Evolutionary conservation across 2,888 invertebrate species (phyloP), one percentile per base, ranked within the genome.

Genomic region (Campoplex capitator): DNA sequence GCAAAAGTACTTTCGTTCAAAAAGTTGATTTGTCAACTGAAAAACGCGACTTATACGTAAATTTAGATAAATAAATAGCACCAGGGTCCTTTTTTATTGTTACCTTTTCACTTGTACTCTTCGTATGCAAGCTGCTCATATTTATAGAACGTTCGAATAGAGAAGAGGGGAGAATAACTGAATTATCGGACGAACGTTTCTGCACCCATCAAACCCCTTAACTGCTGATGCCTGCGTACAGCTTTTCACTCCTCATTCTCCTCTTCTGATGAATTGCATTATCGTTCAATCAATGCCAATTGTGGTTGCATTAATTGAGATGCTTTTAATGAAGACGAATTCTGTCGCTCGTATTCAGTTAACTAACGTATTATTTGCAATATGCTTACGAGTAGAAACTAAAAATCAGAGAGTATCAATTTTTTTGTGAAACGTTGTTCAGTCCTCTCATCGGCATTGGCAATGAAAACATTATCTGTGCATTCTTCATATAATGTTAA

Each of bases 271-370:
- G 42, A 83, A 83, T 77, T 77, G 35, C 62, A 51, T 71, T 73
- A 62, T 38, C 71, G 77, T 73, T 83, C 83, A 45, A 77, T 83
- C 83, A 54, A 45, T 71, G n/a, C 70, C 77, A 56, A 68, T 75
- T 67, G 65, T 75, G 38, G n/a, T n/a, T 2, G 45, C 67, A 73
- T 54, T 45, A 75, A 32, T 56, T 67, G 56, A 42, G 13, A 82
- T 68, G 28, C 28, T 28, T 58, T 73, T 32, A 70, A 51, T 28
- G 65, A 54, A 65, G 73, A 48, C 51, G 73, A 74, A 73, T 16
- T 35, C 35, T 13, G 45, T n/a, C 6, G 38, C 35, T 77, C 38
- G 23, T 23, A 23, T 48, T 65, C 48, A 13, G 28, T 75, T 18
- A 16, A 58, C 56, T 7, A 23, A 51, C 28, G 28, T 13, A 11